Evolutionary conservation across 2,113 vertebrate genomes (phyloP), one percentile per base, ranked within the genome.

Genomic region (Barbus barbus): DNA sequence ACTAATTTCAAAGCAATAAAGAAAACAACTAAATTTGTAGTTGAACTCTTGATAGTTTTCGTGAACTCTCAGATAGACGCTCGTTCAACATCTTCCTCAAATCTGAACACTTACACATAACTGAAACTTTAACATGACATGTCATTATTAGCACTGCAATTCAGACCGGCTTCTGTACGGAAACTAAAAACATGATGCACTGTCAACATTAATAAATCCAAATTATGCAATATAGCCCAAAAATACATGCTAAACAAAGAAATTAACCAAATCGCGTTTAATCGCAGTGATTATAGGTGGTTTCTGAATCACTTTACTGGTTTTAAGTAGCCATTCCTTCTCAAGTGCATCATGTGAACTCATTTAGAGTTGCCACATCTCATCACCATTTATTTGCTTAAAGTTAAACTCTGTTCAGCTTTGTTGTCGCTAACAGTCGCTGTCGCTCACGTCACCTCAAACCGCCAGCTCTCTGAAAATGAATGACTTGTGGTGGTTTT

Each of bases 11-110:
- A 53, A 44, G 77, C n/a, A 26, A 79, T 36, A 46, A 63, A 63
- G 58, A 61, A 79, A 44, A 79, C 33, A 78, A 77, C 74, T 56
- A 56, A 53, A 46, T 73, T 26, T 36, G 74, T 56, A 14, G 53
- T 60, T 60, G 7, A 38, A 78, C 75, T 78, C 12, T n/a, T 78
- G 75, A 58, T 78, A 14, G 22, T 33, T 56, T 76, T 53, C 18
- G 36, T 61, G 56, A 26, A 61, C 77, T 78, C 8, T 61, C 74
- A 76, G 74, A 44, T 41, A 60, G n/a, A 7, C 5, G 31, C 63
- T 38, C 9, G 9, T 36, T 22, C 31, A 36, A 81, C 44, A 38
- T 74, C 65, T 53, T 65, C 38, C 65, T 36, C 31, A 38, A 31
- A 69, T 69, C 65, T 69, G 65, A 36, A 56, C 20, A 56, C 3